Evolutionary conservation across 2,797 vertebrate species (phyloP).

Genomic region (Sebastes minor): DNA sequence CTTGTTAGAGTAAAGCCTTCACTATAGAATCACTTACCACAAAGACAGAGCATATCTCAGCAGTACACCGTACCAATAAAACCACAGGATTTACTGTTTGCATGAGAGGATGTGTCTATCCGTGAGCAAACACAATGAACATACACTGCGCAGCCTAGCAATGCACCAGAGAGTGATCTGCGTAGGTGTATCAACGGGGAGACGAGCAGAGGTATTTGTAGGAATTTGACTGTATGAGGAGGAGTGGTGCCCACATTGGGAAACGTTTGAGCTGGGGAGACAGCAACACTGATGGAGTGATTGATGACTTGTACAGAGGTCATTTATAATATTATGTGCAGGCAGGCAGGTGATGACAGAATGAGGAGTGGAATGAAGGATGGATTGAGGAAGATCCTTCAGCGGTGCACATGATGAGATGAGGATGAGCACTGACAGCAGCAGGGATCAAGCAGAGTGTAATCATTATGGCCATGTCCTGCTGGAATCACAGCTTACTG

Average conservation of each 20-base stretch:
- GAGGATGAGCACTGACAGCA: not conserved
- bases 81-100: not conserved
- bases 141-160: constrained; percentile 1
- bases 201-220: not conserved
- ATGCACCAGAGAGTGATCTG: constrained; percentile 31
- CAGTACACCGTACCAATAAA: not conserved
- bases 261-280: not conserved
- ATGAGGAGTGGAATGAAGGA: constrained; percentile 10
- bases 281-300: not conserved
- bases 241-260: not conserved
- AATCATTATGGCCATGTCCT: not conserved
- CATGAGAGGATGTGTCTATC: not conserved
- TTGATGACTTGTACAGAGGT: not conserved
- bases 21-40: not conserved
- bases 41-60: not conserved
- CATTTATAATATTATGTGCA: not conserved
- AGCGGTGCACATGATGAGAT: not conserved
- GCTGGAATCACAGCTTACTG: not conserved
- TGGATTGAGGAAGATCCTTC: not conserved
- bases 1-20: not conserved
- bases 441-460: constrained; percentile 7
- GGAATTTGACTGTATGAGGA: not conserved
- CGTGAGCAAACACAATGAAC: constrained; percentile 6
- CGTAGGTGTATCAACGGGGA: constrained; percentile 19
- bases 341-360: not conserved